Base-by-base conservation (phyloP, 2,888 invertebrate species). In the Protophormia terraenovae region DNA sequence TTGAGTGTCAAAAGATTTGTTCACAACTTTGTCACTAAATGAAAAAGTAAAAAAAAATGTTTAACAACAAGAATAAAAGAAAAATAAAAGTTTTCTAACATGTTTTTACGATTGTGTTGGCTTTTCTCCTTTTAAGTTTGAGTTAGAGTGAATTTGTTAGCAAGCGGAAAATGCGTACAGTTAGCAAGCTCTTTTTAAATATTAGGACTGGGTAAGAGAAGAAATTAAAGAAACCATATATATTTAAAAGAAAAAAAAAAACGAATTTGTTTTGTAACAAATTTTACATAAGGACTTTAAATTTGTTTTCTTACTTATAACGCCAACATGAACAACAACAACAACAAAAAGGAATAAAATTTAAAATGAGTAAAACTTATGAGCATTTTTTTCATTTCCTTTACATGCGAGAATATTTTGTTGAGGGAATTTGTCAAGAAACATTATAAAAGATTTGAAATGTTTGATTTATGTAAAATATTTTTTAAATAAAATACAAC, bases 1-100 rank as follows among this genome's bases (percentile, higher is more conserved):
- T 81, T 81, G 84, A 81, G 81, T 73, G 81, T 81, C 72, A 81
- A 81, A 81, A 84, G 84, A 81, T 77, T 84, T 84, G 72, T 81
- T 84, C 67, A 45, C 77, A 81, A 84, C 77, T 81, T 84, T 81
- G 72, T 81, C 45, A 72, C 72, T 66, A 38, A 71, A 66, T 35
- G 29, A 35, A 64, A 50, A 69, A 45, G n/a, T n/a, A n/a, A n/a
- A n/a, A n/a, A n/a, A n/a, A n/a, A n/a, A n/a, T n/a, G n/a, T n/a
- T n/a, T n/a, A n/a, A n/a, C n/a, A 14, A 29, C 29, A 14, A 58
- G 45, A 24, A 62, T 16, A 77, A 47, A 35, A 22, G 35, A 80
- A 66, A 41, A 71, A 82, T 41, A 24, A 62, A 62, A 82, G 41
- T 62, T 75, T 76, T 75, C 12, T 29, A 53, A 82, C 81, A 82